These are phyloP conservation scores for Nibea coibor DNA, from an alignment of 2,113 vertebrate species.

Conservation along the genomic window DNA sequence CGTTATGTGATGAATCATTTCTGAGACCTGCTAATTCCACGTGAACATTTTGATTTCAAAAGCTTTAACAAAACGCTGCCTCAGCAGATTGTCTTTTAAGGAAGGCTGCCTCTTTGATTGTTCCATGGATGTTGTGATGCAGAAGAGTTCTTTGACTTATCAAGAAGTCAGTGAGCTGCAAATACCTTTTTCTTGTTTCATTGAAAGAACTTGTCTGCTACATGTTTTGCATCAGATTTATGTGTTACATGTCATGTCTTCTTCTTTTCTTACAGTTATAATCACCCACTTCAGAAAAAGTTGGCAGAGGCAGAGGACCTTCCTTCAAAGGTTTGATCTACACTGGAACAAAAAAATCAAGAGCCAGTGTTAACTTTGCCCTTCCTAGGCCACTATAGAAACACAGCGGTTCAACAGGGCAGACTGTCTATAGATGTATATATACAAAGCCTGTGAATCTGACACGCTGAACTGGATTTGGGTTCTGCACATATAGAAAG, in stretches of 20 bases:
- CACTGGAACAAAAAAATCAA: no score
- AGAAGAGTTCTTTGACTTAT: not conserved
- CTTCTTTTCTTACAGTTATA: not conserved
- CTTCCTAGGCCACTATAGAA: no score
- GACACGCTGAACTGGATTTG: no score
- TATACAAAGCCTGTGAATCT: no score
- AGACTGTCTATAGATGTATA: no score
- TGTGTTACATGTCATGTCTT: not conserved
- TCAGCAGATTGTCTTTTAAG: slow-evolving; percentile 11
- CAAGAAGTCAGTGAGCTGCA: not conserved
- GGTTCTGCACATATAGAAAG: no score
- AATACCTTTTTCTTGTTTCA: not conserved
- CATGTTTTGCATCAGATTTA: not conserved
- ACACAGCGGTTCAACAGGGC: no score
- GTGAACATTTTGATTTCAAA: slow-evolving; percentile 16
- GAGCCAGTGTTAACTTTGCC: no score
- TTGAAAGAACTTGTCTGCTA: not conserved
- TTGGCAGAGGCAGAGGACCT: not conserved
- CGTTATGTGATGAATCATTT: slow-evolving; percentile 19
- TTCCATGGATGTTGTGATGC: not conserved
- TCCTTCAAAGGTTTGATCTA: no score
- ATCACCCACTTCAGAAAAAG: not conserved
- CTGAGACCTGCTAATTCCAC: slow-evolving; percentile 21
- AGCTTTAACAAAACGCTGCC: slow-evolving; percentile 2
- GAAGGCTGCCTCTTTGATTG: not conserved